These are phyloP conservation scores for Thalassophryne amazonica DNA, from an alignment of 2,797 vertebrate species.

Conservation along the genomic window DNA sequence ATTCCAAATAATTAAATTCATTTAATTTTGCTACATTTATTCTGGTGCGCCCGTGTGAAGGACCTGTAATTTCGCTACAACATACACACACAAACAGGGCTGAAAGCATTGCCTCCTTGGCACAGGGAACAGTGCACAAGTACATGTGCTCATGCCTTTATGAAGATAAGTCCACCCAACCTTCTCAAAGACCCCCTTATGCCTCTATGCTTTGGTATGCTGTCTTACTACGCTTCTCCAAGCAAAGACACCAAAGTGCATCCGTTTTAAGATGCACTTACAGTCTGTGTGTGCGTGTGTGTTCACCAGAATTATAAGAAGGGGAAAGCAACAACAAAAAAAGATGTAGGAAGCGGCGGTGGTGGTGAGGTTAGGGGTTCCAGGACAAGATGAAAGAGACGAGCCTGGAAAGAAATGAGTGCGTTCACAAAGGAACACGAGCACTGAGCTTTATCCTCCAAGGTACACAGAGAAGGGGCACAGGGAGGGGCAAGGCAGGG, in stretches of 20 bases:
- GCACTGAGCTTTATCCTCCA: constrained; percentile 29
- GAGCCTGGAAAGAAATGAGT: constrained; percentile 27
- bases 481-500: constrained; percentile 28
- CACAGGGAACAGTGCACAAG: too few relatives aligned
- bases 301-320: neutral
- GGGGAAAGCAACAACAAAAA: constrained; percentile 7
- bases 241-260: constrained; percentile 37
- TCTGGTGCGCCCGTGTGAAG: too few relatives aligned
- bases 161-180: constrained; percentile 1
- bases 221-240: constrained; percentile 16
- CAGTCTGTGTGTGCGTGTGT: neutral
- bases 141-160: neutral
- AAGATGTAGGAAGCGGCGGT: constrained; percentile 12
- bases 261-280: too few relatives aligned
- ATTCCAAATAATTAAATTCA: too few relatives aligned
- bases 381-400: constrained; percentile 47
- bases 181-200: neutral
- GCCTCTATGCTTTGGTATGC: constrained; percentile 11
- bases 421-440: constrained; percentile 31
- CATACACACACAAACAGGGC: too few relatives aligned
- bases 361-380: constrained; percentile 21
- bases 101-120: too few relatives aligned
- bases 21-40: too few relatives aligned
- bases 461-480: constrained; percentile 42
- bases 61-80: too few relatives aligned